Conservation (phyloP, 2,797 vertebrate genomes). For the Tenualosa ilisha region DNA sequence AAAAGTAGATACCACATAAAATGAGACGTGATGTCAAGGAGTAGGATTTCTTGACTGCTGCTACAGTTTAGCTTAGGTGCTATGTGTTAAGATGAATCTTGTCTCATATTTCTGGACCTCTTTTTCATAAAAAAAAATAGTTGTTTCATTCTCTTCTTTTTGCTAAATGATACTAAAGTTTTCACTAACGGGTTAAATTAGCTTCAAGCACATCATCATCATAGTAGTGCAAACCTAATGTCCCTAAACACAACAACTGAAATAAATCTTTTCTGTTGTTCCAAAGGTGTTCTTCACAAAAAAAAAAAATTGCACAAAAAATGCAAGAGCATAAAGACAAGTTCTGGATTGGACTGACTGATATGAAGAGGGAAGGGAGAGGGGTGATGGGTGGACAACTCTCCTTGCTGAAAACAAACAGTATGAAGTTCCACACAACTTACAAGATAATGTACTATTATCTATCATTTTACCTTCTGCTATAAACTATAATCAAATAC, state of each 20-base stretch:
- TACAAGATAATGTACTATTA: no score
- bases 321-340: fast-evolving
- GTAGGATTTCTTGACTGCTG: no score
- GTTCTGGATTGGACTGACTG: slow-evolving; percentile 68
- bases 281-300: slow-evolving; percentile 51
- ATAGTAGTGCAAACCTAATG: not conserved
- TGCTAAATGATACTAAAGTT: not conserved
- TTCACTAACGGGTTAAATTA: not conserved
- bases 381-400: slow-evolving; percentile 60
- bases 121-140: not conserved
- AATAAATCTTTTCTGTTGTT: slow-evolving; percentile 40
- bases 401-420: fast-evolving
- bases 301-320: no score
- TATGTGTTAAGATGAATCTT: no score
- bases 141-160: not conserved
- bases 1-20: no score
- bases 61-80: no score
- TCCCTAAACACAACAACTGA: not conserved
- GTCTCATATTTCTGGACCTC: no score
- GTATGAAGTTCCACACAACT: slow-evolving; percentile 33
- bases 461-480: no score
- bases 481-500: not conserved
- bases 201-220: not conserved
- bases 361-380: slow-evolving; percentile 19
- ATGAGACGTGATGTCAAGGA: no score